phyloP scores from a whole-genome alignment of 2,113 vertebrate species.

The Myotis yumanensis region DNA sequence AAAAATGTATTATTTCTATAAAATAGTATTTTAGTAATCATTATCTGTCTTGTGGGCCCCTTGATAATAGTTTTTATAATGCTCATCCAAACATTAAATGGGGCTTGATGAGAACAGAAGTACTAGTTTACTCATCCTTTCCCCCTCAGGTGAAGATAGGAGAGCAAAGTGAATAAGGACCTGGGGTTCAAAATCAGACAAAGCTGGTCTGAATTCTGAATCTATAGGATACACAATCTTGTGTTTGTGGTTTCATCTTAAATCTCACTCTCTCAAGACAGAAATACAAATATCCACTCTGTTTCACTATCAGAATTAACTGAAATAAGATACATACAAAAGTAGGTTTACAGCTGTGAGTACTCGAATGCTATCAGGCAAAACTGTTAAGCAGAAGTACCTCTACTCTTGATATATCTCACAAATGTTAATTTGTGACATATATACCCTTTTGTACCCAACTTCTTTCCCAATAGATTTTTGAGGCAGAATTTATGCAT shows the following conservation, averaged over 20 bases:
- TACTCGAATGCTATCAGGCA: neutral
- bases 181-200: neutral
- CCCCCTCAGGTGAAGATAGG: neutral
- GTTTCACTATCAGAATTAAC: neutral
- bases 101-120: neutral
- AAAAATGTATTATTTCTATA: neutral
- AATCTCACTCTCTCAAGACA: slow-evolving; percentile 2
- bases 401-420: neutral
- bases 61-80: neutral
- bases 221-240: neutral
- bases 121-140: neutral
- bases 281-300: neutral
- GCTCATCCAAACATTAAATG: neutral
- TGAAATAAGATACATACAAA: neutral
- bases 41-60: neutral
- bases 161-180: neutral
- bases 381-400: neutral
- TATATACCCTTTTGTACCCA: neutral
- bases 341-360: neutral
- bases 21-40: neutral
- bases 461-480: neutral
- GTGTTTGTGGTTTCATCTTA: neutral
- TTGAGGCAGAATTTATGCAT: no score
- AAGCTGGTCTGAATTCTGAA: neutral
- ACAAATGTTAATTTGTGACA: neutral